Percentiles rank a stretch among this genome's conserved stretches.
phyloP scores from a whole-genome alignment of 1,140 invertebrate genomes.

The Phortica variegata region DNA sequence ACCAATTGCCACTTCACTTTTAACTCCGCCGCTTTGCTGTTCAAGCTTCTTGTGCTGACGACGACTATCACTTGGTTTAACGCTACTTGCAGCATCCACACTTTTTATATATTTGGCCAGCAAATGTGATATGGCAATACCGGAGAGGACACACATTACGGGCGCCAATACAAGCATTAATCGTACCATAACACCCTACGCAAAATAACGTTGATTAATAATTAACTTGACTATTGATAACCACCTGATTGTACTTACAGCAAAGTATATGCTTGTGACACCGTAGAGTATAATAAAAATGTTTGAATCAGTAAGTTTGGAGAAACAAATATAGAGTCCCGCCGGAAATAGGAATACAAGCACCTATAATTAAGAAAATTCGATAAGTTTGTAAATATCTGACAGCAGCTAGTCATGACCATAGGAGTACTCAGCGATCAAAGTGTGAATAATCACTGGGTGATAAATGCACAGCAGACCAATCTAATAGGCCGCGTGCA shows the following conservation, averaged over 20 bases:
- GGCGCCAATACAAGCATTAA: conserved; percentile 96
- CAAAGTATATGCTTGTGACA: conserved; percentile 97
- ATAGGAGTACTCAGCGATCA: conserved; percentile 59
- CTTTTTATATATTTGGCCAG: conserved; percentile 90
- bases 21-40: conserved; percentile 80
- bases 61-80: conserved; percentile 47
- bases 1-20: conserved; percentile 82
- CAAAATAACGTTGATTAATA: conserved; percentile 18
- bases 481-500: not conserved
- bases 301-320: conserved; percentile 89
- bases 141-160: conserved; percentile 95
- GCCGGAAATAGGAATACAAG: conserved; percentile 94
- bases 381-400: not conserved
- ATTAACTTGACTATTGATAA: not conserved
- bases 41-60: conserved; percentile 69
- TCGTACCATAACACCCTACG: conserved; percentile 95
- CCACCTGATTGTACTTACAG: no score
- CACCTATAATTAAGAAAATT: conserved; percentile 60
- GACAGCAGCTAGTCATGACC: no score
- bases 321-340: conserved; percentile 95
- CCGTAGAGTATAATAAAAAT: conserved; percentile 98
- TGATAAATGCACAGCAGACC: conserved; percentile 15
- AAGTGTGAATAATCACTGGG: conserved; percentile 53
- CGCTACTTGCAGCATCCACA: conserved; percentile 63
- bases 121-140: conserved; percentile 88